Conservation (phyloP, 1,140 invertebrate genomes). For the Tetragnatha versicolor region DNA sequence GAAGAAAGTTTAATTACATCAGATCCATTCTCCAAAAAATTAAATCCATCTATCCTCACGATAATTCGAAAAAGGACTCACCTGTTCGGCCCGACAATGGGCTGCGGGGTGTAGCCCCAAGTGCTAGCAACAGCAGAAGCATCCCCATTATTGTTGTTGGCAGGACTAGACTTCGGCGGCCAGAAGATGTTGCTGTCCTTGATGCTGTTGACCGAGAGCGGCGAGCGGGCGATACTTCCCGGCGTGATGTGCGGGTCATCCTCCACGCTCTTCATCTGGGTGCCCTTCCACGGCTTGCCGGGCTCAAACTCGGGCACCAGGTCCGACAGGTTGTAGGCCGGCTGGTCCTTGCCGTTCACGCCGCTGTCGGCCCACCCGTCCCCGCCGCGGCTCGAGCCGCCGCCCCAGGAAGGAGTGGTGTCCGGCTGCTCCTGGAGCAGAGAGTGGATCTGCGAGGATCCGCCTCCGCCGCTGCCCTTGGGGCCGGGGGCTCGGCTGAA, state of each 20-base stretch:
- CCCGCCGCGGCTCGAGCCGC: constrained; percentile 55
- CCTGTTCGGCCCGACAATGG: too few relatives aligned
- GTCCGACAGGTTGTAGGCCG: constrained; percentile 77
- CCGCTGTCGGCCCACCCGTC: constrained; percentile 44
- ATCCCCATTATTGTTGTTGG: constrained; percentile 61
- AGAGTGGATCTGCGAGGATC: too few relatives aligned
- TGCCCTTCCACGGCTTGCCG: constrained; percentile 95
- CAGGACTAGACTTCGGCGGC: constrained; percentile 69
- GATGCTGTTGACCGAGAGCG: constrained; percentile 82
- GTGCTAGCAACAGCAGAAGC: constrained; percentile 80
- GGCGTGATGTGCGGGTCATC: constrained; percentile 97
- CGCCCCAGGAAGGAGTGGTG: constrained; percentile 62
- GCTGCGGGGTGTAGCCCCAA: constrained; percentile 88
- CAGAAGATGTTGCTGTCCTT: constrained; percentile 84
- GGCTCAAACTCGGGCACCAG: constrained; percentile 97
- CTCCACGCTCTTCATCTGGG: constrained; percentile 91
- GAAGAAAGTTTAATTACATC: too few relatives aligned
- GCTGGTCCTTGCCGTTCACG: neutral
- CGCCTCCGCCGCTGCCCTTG: too few relatives aligned
- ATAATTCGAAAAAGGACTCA: too few relatives aligned
- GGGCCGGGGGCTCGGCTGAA: constrained; percentile 91
- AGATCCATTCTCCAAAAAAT: too few relatives aligned
- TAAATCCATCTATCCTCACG: too few relatives aligned
- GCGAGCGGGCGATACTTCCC: constrained; percentile 89
- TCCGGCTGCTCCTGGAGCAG: constrained; percentile 74